A percentile compares a stretch with the other conserved stretches of the same genome.
These are phyloP conservation scores for Eubasilissa splendida DNA, from an alignment of 2,888 invertebrate genomes.

Conservation along the genomic window DNA sequence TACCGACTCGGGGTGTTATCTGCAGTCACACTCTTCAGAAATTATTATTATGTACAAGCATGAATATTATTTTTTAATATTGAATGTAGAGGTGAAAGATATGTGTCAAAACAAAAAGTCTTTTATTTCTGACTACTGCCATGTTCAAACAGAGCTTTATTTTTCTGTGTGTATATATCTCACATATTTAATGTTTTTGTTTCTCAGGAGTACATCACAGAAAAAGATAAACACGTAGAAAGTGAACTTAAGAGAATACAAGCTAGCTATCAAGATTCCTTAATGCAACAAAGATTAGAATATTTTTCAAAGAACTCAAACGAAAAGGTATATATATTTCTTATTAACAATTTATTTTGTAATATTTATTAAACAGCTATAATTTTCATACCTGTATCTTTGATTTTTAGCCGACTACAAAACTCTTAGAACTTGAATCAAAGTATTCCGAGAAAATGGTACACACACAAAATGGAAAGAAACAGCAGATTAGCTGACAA, in stretches of 20 bases:
- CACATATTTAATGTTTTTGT: constrained; percentile 18
- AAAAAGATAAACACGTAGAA: constrained; percentile 77
- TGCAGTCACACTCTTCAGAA: too few species aligned
- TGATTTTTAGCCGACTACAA: constrained; percentile 33
- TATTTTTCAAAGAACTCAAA: constrained; percentile 68
- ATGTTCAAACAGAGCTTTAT: too few species aligned
- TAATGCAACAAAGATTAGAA: constrained; percentile 72
- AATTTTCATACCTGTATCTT: neutral
- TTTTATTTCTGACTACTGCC: too few species aligned
- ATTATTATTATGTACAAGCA: too few species aligned
- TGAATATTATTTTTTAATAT: too few species aligned
- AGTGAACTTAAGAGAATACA: constrained; percentile 78
- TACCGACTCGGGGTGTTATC: too few species aligned
- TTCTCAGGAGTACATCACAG: constrained; percentile 74
- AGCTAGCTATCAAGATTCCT: constrained; percentile 74
- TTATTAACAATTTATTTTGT: constrained; percentile 8
- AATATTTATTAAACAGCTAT: constrained; percentile 9
- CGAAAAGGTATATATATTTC: constrained; percentile 63
- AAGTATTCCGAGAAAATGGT: constrained; percentile 37
- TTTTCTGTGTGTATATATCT: too few species aligned
- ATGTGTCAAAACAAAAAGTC: too few species aligned
- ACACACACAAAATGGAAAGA: constrained; percentile 19
- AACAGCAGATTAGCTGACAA: constrained; percentile 40
- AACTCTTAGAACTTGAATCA: constrained; percentile 28
- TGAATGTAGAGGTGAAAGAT: too few species aligned